Conservation (phyloP, 2,888 invertebrate species). For the Tenthredo notha region DNA sequence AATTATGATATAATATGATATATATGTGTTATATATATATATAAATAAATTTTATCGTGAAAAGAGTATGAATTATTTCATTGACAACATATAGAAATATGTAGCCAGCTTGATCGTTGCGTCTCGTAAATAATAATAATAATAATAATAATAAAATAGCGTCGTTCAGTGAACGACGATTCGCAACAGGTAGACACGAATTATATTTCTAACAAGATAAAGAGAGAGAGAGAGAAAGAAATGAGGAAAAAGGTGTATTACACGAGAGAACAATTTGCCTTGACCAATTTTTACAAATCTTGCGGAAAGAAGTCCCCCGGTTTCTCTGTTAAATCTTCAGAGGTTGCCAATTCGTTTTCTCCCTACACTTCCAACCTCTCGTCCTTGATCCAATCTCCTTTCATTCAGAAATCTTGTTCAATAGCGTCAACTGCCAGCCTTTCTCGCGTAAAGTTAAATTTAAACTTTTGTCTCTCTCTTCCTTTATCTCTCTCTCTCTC, state of each 20-base stretch:
- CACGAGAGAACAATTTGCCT: neutral
- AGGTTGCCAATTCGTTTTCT: neutral
- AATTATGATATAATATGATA: no score
- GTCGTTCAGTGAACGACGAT: neutral
- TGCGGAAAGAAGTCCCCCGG: neutral
- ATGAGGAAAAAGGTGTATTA: neutral
- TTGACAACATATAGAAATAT: no score
- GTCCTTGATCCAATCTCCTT: slow-evolving; percentile 14
- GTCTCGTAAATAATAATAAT: no score
- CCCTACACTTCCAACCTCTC: neutral
- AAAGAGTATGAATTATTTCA: no score
- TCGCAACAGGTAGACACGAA: neutral
- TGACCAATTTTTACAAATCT: slow-evolving; percentile 25
- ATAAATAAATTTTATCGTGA: no score
- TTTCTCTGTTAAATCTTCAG: neutral
- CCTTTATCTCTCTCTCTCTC: neutral
- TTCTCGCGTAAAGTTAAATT: slow-evolving; percentile 1
- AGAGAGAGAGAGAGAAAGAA: neutral
- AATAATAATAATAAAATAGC: neutral
- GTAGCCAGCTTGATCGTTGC: no score
- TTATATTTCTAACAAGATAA: neutral
- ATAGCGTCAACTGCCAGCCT: neutral
- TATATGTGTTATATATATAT: no score
- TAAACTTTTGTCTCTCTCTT: neutral
- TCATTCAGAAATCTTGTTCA: slow-evolving; percentile 22